Conservation (phyloP, 1,140 invertebrate genomes). For the Agraylea sexmaculata region DNA sequence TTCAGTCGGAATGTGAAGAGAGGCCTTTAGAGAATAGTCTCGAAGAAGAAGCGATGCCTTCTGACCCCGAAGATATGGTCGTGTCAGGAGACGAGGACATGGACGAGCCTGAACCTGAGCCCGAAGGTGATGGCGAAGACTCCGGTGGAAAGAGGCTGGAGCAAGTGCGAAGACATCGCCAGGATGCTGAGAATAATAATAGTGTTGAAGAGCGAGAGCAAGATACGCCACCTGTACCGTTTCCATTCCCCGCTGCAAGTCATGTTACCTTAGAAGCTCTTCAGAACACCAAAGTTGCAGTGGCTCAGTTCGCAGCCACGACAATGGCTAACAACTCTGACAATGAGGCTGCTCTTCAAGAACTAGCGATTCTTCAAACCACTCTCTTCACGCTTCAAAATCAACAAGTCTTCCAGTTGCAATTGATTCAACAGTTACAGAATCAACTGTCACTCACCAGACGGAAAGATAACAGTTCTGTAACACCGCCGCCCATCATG, state of each 20-base stretch:
- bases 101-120: conserved; percentile 31
- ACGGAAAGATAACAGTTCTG: conserved; percentile 38
- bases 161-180: conserved; percentile 51
- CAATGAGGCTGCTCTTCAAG: conserved; percentile 77
- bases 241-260: conserved; percentile 57
- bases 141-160: conserved; percentile 42
- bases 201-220: conserved; percentile 44
- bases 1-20: conserved; percentile 16
- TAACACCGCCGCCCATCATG: conserved; percentile 36
- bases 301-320: conserved; percentile 83
- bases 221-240: conserved; percentile 39
- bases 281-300: conserved; percentile 87
- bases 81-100: conserved; percentile 48
- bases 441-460: conserved; percentile 72
- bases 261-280: conserved; percentile 84
- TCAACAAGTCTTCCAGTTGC: conserved; percentile 87
- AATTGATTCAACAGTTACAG: conserved; percentile 84
- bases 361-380: conserved; percentile 75
- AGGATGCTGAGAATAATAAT: conserved; percentile 69
- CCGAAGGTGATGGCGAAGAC: conserved; percentile 31
- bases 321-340: conserved; percentile 66
- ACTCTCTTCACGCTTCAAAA: conserved; percentile 87
- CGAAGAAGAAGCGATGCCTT: conserved; percentile 47
- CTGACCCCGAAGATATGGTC: conserved; percentile 50
- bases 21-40: conserved; percentile 21